phyloP scores from a whole-genome alignment of 2,113 vertebrate species.

The Serinus canaria region DNA sequence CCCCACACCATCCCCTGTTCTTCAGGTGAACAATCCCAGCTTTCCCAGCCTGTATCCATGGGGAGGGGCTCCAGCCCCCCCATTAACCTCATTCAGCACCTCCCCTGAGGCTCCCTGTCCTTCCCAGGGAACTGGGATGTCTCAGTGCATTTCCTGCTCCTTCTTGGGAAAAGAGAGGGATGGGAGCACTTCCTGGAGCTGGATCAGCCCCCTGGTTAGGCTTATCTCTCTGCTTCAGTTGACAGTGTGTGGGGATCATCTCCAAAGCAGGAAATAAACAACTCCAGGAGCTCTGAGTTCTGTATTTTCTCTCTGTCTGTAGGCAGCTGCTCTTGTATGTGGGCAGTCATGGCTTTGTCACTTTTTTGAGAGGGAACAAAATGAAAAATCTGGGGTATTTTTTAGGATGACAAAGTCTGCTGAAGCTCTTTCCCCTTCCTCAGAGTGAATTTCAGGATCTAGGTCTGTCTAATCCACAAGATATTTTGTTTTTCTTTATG shows the following conservation, averaged over 20 bases:
- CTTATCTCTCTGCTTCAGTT: background rate
- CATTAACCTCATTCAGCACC: accelerated
- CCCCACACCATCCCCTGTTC: background rate
- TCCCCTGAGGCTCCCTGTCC: background rate
- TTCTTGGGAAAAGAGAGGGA: background rate
- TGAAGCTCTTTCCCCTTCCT: background rate
- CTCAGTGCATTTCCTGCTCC: background rate
- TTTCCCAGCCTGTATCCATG: background rate
- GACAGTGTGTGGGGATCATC: background rate
- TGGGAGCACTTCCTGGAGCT: background rate
- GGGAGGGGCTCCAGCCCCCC: background rate
- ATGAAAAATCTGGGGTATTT: background rate
- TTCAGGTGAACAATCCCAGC: background rate
- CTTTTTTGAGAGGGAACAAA: background rate
- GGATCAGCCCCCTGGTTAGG: background rate
- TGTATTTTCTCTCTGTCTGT: background rate
- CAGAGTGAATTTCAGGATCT: background rate
- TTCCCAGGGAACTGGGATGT: background rate
- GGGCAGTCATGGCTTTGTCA: background rate
- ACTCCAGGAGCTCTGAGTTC: background rate
- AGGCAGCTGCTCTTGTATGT: background rate
- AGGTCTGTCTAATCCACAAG: background rate
- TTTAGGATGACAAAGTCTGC: background rate
- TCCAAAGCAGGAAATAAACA: background rate
- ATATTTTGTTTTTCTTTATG: background rate